These are phyloP conservation scores for Loris lydekkerianus DNA, from an alignment of 2,797 vertebrate genomes.

Conservation along the genomic window DNA sequence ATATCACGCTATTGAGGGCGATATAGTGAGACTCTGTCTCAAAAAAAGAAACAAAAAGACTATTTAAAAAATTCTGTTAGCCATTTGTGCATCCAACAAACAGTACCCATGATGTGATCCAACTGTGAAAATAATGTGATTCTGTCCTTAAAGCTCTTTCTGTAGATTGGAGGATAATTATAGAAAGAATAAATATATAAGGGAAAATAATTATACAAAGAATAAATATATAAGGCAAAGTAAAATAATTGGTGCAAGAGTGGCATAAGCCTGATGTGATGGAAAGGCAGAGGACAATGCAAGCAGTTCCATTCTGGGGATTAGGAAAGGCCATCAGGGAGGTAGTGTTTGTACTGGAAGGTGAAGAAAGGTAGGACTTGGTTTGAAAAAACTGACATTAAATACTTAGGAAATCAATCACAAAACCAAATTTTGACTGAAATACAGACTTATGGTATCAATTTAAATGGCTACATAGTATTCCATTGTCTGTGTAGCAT, in stretches of 20 bases:
- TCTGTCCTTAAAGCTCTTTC: not conserved
- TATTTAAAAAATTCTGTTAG: not conserved
- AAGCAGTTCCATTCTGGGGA: not conserved
- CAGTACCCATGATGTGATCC: not conserved
- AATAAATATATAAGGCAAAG: not conserved
- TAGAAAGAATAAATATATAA: not conserved
- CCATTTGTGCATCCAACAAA: slow-evolving; percentile 5
- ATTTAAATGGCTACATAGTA: not conserved
- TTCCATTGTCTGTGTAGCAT: not conserved
- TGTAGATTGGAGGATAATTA: not conserved
- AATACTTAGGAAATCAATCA: not conserved
- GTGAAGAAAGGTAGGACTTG: not conserved
- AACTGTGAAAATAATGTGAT: not conserved
- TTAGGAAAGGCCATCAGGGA: not conserved
- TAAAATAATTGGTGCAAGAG: not conserved
- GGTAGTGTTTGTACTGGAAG: not conserved
- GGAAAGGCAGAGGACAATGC: not conserved
- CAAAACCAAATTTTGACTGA: not conserved
- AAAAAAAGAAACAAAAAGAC: too few relatives aligned
- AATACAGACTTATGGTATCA: not conserved
- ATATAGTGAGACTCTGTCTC: too few relatives aligned
- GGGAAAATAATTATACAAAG: not conserved
- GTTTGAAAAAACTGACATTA: not conserved
- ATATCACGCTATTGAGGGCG: too few relatives aligned
- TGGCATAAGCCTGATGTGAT: not conserved